Base-by-base conservation (phyloP, 2,888 invertebrate species). In the Drosophila flavopinicola region DNA sequence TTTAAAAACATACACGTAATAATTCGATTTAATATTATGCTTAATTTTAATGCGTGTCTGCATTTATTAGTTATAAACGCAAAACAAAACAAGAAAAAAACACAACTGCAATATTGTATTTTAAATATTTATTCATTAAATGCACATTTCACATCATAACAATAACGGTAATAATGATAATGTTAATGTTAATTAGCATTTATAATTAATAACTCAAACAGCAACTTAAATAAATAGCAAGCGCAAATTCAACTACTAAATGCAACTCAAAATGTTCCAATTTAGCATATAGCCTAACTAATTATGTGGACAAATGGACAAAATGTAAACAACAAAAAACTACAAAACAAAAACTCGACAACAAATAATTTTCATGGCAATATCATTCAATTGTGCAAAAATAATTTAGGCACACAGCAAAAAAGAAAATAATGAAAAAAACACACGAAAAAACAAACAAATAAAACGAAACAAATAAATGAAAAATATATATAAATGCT, bases 71-170 rank as follows among this genome's bases (percentile, higher is more conserved):
- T 52, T 71, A 47, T 68, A 70, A 33, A 44, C 15, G 11, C 59
- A 33, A 57, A 66, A 59, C 30, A 64, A 63, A 72, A 45, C 24
- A 44, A 61, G 30, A 68, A 54, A 65, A 70, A 60, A 67, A 71
- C 67, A 41, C 63, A 73, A 75, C 74, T 87, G 86, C 82, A 87
- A 87, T 87, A 88, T 66, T 80, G 76, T 84, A 88, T 88, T 79
- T 78, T 73, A 88, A 88, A 86, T 78, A 86, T 76, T 86, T 71
- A 80, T 75, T 83, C 85, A 85, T 78, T 61, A 87, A 86, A 66
- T 33, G 78, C 78, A 75, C 58, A 41, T 38, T 60, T 66, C 53
- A 54, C 63, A 64, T 30, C 61, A 48, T 51, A 82, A 42, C 32
- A 56, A 60, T 35, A 66, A 67, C 51, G 25, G 42, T 25, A 71